Percentiles rank a stretch among this genome's conserved stretches.
phyloP scores from a whole-genome alignment of 2,113 vertebrate species.

The Campylomormyrus numenius region DNA sequence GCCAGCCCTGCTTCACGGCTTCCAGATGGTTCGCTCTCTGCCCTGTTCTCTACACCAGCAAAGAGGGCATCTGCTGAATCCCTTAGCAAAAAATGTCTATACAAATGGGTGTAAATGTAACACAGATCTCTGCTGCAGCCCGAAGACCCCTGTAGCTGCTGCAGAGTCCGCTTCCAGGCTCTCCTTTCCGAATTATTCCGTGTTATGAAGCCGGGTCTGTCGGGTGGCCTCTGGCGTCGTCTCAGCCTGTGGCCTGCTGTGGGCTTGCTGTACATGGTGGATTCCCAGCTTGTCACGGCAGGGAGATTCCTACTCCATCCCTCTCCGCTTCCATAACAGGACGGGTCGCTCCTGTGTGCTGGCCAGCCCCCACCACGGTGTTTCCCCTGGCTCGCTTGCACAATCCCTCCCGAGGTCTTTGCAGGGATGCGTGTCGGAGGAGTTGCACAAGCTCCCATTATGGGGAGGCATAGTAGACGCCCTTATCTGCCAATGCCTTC shows the following conservation, averaged over 20 bases:
- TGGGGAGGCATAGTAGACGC: background rate
- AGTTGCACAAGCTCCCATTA: background rate
- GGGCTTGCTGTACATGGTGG: background rate
- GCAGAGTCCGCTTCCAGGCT: background rate
- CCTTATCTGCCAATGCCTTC: background rate
- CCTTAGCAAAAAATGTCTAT: background rate
- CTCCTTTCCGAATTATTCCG: background rate
- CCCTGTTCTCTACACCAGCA: background rate
- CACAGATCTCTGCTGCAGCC: background rate
- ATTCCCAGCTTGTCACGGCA: background rate
- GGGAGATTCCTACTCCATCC: background rate
- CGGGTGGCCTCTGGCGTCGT: background rate
- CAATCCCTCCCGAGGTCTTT: background rate
- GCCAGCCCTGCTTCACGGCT: background rate
- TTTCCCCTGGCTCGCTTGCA: background rate
- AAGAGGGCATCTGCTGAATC: background rate
- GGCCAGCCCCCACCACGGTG: background rate
- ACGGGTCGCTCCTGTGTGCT: background rate
- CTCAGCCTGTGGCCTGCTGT: background rate
- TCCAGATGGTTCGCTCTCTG: background rate
- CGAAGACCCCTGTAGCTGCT: background rate
- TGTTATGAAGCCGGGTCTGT: background rate
- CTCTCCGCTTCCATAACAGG: background rate
- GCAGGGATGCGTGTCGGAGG: background rate
- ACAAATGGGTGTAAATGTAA: background rate